A percentile compares a stretch with the other conserved stretches of the same genome.
Evolutionary conservation across 2,113 vertebrate species (phyloP).

Genomic region (Python bivittatus): DNA sequence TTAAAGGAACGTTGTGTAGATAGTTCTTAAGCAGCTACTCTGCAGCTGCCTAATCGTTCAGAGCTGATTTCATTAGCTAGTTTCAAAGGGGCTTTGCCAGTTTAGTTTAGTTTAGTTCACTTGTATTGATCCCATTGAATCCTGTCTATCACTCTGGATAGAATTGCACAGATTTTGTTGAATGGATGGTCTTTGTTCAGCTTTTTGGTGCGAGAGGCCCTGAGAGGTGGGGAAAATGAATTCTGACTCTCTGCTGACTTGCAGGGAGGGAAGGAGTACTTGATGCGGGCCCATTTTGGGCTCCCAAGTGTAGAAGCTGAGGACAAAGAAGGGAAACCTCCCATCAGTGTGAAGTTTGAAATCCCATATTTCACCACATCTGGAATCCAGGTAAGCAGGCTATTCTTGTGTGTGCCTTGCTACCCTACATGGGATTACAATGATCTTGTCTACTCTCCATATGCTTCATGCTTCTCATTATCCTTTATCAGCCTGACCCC

Average conservation of each 20-base stretch:
- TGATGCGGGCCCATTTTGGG: slow-evolving; percentile 97
- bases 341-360: slow-evolving; percentile 97
- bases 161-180: not conserved
- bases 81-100: not conserved
- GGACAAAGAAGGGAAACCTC: slow-evolving; percentile 97
- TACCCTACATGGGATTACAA: not conserved
- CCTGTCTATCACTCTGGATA: not conserved
- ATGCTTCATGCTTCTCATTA: not conserved
- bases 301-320: slow-evolving; percentile 97
- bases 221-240: not conserved
- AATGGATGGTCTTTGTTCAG: not conserved
- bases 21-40: not conserved
- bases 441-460: not conserved
- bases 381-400: slow-evolving; percentile 89
- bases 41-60: not conserved
- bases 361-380: slow-evolving; percentile 99
- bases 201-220: not conserved
- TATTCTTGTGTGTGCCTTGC: rapidly evolving
- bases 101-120: not conserved
- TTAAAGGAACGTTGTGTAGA: not conserved
- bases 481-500: not conserved
- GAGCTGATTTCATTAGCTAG: not conserved
- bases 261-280: slow-evolving; percentile 96
- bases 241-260: not conserved
- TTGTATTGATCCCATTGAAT: too few relatives aligned